Conservation (phyloP, 1,140 invertebrate species). For the Lanistes nyassanus region DNA sequence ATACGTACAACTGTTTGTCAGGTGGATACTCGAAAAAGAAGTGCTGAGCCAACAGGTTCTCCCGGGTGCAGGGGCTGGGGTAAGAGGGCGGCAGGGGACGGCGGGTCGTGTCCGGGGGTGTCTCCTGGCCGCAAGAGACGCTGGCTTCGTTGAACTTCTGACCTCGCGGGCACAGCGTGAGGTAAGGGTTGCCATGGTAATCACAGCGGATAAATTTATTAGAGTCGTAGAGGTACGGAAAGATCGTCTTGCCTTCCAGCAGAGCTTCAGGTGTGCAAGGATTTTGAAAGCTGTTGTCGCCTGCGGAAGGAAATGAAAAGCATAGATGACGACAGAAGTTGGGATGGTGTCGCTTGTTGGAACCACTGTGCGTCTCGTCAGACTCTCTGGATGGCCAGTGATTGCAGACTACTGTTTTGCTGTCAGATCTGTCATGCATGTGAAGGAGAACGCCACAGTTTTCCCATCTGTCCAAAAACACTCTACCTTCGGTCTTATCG, state of each 20-base stretch:
- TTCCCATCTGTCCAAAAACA: no score
- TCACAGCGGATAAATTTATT: slow-evolving; percentile 25
- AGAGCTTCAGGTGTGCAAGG: slow-evolving; percentile 15
- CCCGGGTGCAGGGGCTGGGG: slow-evolving; percentile 41
- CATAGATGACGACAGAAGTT: no score
- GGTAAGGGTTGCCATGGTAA: slow-evolving; percentile 14
- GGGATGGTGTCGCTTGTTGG: no score
- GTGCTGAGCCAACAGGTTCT: slow-evolving; percentile 37
- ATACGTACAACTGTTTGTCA: slow-evolving; percentile 25
- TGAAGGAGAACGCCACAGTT: no score
- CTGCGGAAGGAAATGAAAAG: no score
- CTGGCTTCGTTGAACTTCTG: slow-evolving; percentile 7
- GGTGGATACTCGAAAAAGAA: slow-evolving; percentile 39
- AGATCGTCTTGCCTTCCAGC: background rate
- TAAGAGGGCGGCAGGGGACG: background rate
- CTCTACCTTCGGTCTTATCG: no score
- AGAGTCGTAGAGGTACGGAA: slow-evolving; percentile 6
- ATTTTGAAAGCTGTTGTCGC: background rate
- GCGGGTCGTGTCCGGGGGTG: background rate
- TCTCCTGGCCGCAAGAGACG: background rate
- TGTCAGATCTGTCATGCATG: no score
- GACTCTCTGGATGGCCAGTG: no score
- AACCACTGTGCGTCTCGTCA: no score
- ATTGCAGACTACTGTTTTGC: no score
- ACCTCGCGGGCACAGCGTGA: slow-evolving; percentile 23